A percentile compares a stretch with the other conserved stretches of the same genome.
Evolutionary conservation across 1,140 invertebrate species (phyloP).

Genomic region (Antheraea mylitta): DNA sequence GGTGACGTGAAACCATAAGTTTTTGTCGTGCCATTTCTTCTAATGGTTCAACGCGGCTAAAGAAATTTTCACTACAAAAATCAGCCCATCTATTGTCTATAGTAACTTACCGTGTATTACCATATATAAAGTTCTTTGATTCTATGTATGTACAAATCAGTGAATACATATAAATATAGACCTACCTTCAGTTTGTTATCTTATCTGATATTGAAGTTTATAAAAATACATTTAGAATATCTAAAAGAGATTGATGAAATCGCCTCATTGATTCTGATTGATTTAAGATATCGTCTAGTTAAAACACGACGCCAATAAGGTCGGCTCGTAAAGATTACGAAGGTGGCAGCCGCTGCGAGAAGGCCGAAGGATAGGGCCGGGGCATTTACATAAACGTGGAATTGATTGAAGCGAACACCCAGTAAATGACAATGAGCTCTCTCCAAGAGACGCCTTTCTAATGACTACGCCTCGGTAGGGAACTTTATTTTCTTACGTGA

Average conservation of each 20-base stretch:
- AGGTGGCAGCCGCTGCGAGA: background rate
- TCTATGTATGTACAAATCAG: too few relatives aligned
- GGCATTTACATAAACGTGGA: slow-evolving; percentile 71
- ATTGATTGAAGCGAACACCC: slow-evolving; percentile 63
- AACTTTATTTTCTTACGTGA: slow-evolving; percentile 32
- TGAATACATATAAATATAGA: too few relatives aligned
- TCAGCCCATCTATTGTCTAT: too few relatives aligned
- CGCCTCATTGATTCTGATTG: slow-evolving; percentile 1
- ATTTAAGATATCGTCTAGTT: background rate
- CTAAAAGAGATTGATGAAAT: background rate
- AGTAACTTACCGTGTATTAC: too few relatives aligned
- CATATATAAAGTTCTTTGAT: too few relatives aligned
- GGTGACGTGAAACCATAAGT: too few relatives aligned
- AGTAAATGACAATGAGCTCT: background rate
- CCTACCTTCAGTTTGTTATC: too few relatives aligned
- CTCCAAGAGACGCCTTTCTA: slow-evolving; percentile 50
- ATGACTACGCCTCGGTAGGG: slow-evolving; percentile 41
- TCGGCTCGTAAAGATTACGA: background rate
- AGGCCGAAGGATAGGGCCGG: slow-evolving; percentile 8
- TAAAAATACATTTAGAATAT: background rate
- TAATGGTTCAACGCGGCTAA: too few relatives aligned
- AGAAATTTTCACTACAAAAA: too few relatives aligned
- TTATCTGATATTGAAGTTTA: too few relatives aligned
- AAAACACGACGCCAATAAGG: background rate
- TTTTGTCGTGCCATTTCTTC: too few relatives aligned